Evolutionary conservation across 2,113 vertebrate genomes (phyloP).

Genomic region (Elachura formosa): DNA sequence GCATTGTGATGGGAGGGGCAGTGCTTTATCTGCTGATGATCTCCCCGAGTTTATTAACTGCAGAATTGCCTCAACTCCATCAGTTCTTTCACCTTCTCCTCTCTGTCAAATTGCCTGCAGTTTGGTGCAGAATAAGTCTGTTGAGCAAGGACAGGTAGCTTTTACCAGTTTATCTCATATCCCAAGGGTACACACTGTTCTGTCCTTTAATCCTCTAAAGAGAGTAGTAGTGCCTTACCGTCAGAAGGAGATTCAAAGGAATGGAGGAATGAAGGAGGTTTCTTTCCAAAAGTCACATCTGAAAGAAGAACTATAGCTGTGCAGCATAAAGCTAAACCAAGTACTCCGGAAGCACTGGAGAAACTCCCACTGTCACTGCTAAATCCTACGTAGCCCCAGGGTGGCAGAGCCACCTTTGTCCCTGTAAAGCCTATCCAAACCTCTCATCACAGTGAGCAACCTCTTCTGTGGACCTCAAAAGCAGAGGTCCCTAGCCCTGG

Average conservation of each 20-base stretch:
- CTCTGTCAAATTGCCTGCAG: accelerated
- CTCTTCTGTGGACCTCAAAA: neutral
- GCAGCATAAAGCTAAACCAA: neutral
- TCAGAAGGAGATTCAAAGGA: neutral
- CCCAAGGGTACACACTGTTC: neutral
- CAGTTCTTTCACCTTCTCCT: neutral
- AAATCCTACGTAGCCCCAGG: neutral
- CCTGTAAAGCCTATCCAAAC: neutral
- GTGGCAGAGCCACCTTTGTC: neutral
- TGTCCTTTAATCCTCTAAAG: neutral
- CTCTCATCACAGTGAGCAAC: neutral
- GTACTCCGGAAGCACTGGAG: neutral
- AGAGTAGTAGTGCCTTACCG: neutral
- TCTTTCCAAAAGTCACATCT: neutral
- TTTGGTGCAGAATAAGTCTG: neutral
- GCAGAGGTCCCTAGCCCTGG: neutral
- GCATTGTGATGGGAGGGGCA: neutral
- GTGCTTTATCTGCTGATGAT: neutral
- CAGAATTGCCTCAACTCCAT: neutral
- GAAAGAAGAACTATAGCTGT: neutral
- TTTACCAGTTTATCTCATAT: neutral
- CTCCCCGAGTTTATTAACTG: neutral
- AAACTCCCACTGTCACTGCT: neutral
- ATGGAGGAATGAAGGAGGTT: neutral
- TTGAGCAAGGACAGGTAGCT: neutral